These are phyloP conservation scores for Callipepla californica DNA, from an alignment of 2,113 vertebrate genomes.

Conservation along the genomic window DNA sequence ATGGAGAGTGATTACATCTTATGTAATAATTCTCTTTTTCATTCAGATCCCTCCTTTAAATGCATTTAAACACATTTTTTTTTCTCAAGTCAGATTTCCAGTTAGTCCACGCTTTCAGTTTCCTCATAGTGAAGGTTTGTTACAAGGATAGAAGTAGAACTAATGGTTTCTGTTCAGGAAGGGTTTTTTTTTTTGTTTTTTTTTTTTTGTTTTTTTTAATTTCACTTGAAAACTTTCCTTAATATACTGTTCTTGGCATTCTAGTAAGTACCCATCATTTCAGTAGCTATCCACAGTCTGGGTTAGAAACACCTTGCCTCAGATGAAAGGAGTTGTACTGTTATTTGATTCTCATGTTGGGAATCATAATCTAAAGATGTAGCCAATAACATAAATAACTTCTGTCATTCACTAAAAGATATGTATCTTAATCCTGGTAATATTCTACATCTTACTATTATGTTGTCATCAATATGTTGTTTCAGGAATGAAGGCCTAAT, in stretches of 20 bases:
- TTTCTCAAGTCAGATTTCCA: not conserved
- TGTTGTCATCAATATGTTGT: not conserved
- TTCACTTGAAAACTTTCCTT: not conserved
- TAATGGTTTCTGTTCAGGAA: not conserved
- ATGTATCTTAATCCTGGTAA: not conserved
- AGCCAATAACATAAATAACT: not conserved
- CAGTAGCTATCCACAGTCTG: not conserved
- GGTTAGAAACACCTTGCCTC: not conserved
- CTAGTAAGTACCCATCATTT: not conserved
- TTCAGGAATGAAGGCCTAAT: constrained; percentile 90
- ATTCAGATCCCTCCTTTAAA: not conserved
- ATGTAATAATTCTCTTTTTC: not conserved
- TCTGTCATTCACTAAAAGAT: not conserved
- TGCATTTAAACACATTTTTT: not conserved
- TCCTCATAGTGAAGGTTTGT: not conserved
- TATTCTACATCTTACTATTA: not conserved
- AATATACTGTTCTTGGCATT: not conserved
- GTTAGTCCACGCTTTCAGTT: not conserved
- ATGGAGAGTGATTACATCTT: not conserved
- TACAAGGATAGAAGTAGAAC: not conserved
- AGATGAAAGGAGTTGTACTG: not conserved
- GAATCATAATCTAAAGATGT: not conserved
- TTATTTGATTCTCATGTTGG: not conserved
- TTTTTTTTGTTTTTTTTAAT: not conserved
- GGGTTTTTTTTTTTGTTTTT: not conserved